Evolutionary conservation across 30 jellyfish, hydroid and myxozoan genomes (phyloP).

Genomic region (Catostylus mosaicus): DNA sequence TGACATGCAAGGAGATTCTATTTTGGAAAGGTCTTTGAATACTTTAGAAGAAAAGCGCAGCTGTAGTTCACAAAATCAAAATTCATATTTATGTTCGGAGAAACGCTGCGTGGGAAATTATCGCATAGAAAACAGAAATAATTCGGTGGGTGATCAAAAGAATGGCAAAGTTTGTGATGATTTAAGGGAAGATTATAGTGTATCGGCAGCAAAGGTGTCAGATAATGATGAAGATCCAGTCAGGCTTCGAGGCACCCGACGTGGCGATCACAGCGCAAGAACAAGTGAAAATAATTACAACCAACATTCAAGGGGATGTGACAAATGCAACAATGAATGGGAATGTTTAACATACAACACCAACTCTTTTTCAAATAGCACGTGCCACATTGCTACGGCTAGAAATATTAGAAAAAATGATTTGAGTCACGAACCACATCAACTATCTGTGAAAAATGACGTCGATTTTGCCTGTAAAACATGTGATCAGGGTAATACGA

Average conservation of each 20-base stretch:
- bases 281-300: too few relatives aligned
- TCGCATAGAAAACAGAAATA: background rate
- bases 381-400: too few relatives aligned
- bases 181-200: background rate
- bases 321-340: too few relatives aligned
- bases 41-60: background rate
- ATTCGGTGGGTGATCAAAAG: background rate
- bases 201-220: background rate
- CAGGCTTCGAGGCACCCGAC: too few relatives aligned
- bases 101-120: background rate
- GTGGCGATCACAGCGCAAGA: too few relatives aligned
- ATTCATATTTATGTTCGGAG: background rate
- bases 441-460: too few relatives aligned
- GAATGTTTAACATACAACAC: too few relatives aligned
- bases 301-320: too few relatives aligned
- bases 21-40: background rate
- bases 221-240: background rate
- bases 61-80: background rate
- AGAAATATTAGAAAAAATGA: too few relatives aligned
- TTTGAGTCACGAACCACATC: too few relatives aligned
- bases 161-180: background rate
- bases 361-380: too few relatives aligned
- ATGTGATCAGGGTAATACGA: background rate
- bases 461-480: background rate
- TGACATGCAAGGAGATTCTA: too few relatives aligned